Conservation (phyloP, 30 jellyfish, hydroid and myxozoan species). For the Nemopilema nomurai region DNA sequence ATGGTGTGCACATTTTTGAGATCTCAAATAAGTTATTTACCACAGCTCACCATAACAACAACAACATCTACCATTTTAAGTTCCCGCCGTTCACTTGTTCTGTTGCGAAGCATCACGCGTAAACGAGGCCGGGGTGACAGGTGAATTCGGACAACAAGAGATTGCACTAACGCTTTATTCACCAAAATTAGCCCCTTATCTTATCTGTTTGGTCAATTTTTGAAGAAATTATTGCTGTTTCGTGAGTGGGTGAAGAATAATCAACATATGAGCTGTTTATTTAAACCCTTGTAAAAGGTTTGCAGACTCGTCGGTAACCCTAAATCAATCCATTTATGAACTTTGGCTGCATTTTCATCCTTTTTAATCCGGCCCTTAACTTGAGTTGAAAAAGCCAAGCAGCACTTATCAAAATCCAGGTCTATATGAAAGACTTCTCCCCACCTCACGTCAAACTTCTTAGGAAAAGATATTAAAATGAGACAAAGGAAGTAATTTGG, state of each 20-base stretch:
- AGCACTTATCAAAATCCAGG: background rate
- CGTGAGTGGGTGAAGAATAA: no score
- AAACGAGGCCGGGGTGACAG: slow-evolving; percentile 11
- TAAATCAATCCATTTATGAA: background rate
- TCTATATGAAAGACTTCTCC: background rate
- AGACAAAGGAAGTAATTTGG: no score
- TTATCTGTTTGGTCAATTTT: no score
- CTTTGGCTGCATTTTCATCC: background rate
- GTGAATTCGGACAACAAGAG: background rate
- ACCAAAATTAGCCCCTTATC: no score
- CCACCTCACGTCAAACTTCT: background rate
- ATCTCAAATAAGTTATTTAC: background rate
- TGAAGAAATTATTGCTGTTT: no score
- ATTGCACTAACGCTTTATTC: no score
- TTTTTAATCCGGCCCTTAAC: background rate
- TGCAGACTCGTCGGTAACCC: background rate
- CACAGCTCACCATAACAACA: background rate
- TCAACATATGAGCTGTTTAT: no score
- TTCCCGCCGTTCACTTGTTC: slow-evolving; percentile 6
- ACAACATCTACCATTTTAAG: slow-evolving; percentile 30
- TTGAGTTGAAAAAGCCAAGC: background rate
- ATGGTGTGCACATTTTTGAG: background rate
- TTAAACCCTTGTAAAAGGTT: background rate
- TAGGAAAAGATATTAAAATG: no score
- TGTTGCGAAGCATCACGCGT: slow-evolving; percentile 34